Base-by-base conservation (phyloP, 2,113 vertebrate species). In the Poeciliopsis prolifica region DNA sequence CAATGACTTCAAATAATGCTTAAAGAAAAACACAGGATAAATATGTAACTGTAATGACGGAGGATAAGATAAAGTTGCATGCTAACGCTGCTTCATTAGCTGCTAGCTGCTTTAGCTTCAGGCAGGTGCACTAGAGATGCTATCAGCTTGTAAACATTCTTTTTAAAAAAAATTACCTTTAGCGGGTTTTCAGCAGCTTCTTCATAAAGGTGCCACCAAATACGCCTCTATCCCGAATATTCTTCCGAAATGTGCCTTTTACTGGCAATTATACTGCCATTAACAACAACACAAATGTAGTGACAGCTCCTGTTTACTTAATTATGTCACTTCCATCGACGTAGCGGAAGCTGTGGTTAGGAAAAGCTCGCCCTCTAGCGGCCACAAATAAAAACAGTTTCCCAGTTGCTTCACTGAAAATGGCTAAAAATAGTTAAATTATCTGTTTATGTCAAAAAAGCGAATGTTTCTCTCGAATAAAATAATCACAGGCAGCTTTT, bases 221-320 rank as follows among this genome's bases (percentile, higher is more conserved):
- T 37, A 5, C n/a, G 35, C 28, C 40, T 24, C 12, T 35, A 65
- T 62, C 22, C 3, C 6, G 28, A 70, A 42, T 40, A 3, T 26
- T 0, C 64, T 76, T 12, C 5, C 3, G 30, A 74, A 68, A 44
- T 4, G 0, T 1, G 29, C 28, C 17, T 12, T 82, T 74, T 65
- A 11, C 0, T 58, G 8, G 31, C 3, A 44, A 35, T 67, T 65
- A 35, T 72, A 40, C 65, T 6, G 70, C 83, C 82, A 66, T 79
- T 54, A 54, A 54, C 17, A 22, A 1, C 22, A 54, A 58, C 51
- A n/a, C 63, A 65, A 9, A 65, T 3, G 35, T 58, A 35, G 7
- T 65, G 69, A 86, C 70, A 77, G 74, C 26, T 37, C 24, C 28
- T 92, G 72, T 91, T 93, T 92, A 90, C 87, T 80, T 86, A 79